A percentile compares a stretch with the other conserved stretches of the same genome.
Conservation (phyloP, 2,888 invertebrate genomes). For the Andrena praecox region DNA sequence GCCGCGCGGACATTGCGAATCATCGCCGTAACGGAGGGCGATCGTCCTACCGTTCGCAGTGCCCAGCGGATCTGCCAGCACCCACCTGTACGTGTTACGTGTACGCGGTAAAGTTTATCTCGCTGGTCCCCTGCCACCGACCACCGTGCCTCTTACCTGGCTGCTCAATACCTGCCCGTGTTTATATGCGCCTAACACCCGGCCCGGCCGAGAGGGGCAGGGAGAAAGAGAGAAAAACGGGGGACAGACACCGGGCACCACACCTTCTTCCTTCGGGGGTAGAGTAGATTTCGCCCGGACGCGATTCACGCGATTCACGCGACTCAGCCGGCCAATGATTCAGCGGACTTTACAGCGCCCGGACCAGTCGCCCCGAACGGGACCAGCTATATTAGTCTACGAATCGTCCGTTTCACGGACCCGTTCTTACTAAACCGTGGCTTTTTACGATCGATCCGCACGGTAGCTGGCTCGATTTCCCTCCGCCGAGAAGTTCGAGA, state of each 20-base stretch:
- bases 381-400: conserved; percentile 60
- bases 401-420: conserved; percentile 38
- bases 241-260: conserved; percentile 56
- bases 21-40: conserved; percentile 77
- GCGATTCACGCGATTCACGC: conserved; percentile 63
- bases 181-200: conserved; percentile 76
- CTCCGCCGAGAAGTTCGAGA: conserved; percentile 23
- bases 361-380: conserved; percentile 45
- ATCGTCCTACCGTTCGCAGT: conserved; percentile 74
- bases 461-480: conserved; percentile 42
- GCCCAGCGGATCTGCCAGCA: conserved; percentile 53
- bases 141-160: conserved; percentile 75
- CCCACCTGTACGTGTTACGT: conserved; percentile 70
- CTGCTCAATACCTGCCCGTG: conserved; percentile 75
- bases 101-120: conserved; percentile 76
- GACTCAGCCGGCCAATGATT: conserved; percentile 71
- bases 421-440: conserved; percentile 35
- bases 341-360: conserved; percentile 68
- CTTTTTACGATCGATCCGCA: conserved; percentile 55
- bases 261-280: conserved; percentile 65
- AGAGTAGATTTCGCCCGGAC: conserved; percentile 51
- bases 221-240: conserved; percentile 24
- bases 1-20: conserved; percentile 76
- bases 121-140: conserved; percentile 69
- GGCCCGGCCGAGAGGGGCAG: conserved; percentile 39